Base-by-base conservation (phyloP, 2,797 vertebrate genomes). In the Urophycis tenuis region DNA sequence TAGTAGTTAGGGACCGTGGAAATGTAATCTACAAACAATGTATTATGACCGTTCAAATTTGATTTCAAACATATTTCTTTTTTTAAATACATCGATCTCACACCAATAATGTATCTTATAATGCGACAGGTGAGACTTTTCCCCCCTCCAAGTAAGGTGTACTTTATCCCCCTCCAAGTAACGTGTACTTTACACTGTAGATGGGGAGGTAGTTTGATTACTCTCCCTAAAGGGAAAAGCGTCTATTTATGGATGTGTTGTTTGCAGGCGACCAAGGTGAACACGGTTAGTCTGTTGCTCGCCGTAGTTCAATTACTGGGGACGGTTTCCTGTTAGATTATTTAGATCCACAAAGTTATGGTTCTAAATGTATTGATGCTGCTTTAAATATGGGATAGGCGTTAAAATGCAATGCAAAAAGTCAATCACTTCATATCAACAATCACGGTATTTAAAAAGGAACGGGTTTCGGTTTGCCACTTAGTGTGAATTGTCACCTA, bases 1-100 rank as follows among this genome's bases (percentile, higher is more conserved):
- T 82, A 86, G 91, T 89, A 88, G 79, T 89, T 89, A 89, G 90
- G 91, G 87, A 89, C 78, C 82, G 64, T 53, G 67, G 0, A 86
- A 90, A 88, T 79, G 77, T 74, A 53, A 1, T 6, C 53, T 64
- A 7, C 9, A 6, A 83, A 82, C 74, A 60, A 34, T 72, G 67
- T 19, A 31, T 17, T 30, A 32, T 25, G 10, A 70, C 67, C 29
- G 10, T 32, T 30, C 5, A 14, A 70, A 3, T 30, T 69, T 25
- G 29, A 32, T 17, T 31, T n/a, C 53, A 70, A 31, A 70, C 30
- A 14, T 30, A 2, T 32, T 0, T 32, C n/a, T 9, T 70, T 19
- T 86, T 29, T 30, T 60, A 69, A 72, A 25, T 2, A 0, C 72
- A 49, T 0, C 15, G 5, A 0, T 45, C 75, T 60, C 12, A 17